Evolutionary conservation across 2,113 vertebrate genomes (phyloP), one percentile per base, ranked within the genome.

Genomic region (Myotis brandtii): DNA sequence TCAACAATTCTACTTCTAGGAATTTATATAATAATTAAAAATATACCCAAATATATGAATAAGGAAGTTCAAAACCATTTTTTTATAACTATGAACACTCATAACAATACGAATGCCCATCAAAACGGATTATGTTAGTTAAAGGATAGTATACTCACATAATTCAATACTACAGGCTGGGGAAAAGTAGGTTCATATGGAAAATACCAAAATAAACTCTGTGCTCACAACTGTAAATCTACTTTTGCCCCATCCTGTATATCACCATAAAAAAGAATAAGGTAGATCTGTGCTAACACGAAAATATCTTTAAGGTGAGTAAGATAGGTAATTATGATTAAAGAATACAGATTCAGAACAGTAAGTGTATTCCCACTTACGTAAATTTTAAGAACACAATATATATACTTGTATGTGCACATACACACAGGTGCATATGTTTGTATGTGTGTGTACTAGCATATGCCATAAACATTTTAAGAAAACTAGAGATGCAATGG

Each of bases 301-400:
- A 83, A 96, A 82, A 46, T 67, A 43, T 56, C 62, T 70, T 48
- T 50, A 75, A 93, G 3, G 1, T 73, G 59, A 21, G 30, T n/a
- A 79, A 64, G 27, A 83, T 32, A 79, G 12, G 23, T 37, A 83
- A 89, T 13, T 50, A 86, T 50, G 5, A 6, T 52, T 48, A 86
- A 89, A 94, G 30, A 89, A 75, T 34, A 94, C 23, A 86, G 11
- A 77, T 84, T 95, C 62, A 83, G 48, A 95, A 62, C 13, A 77
- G 2, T 80, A 76, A 89, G 14, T 23, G 52, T 76, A 67, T 43
- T 40, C 21, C 11, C 34, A 91, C 76, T 77, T 70, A 82, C 1
- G 9, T 73, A 86, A 81, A 84, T 54, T 92, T 80, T 64, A 77
- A 64, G 34, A 85, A 66, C 18, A 32, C 32, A 21, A 67, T 20